Base-by-base conservation (phyloP, 1,140 invertebrate species). In the Pteromalus puparum region DNA sequence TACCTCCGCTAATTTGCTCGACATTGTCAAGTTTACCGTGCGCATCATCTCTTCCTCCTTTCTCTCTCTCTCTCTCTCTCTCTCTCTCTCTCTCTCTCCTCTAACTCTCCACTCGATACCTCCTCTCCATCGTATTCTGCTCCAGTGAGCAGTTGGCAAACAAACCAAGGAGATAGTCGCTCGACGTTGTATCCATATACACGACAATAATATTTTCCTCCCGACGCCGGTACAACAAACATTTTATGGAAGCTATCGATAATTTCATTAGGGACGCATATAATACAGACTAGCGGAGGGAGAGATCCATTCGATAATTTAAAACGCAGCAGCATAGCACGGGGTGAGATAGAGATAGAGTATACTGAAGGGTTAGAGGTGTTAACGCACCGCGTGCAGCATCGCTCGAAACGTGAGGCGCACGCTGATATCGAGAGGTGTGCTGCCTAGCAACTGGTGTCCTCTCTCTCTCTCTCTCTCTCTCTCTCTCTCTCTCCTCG, bases 381-480 rank as follows among this genome's bases (percentile, higher is more conserved):
- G 86, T n/a, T 61, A 61, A 61, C 15, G 21, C 53, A 85, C 83
- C 81, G 85, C 86, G 85, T 87, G 65, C 85, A 81, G 86, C 76
- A 88, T 87, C 86, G 80, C 89, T 89, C 90, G 83, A 88, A 87
- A 90, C 88, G 87, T 87, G 86, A 90, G 87, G 80, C 86, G 89
- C 88, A 88, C 86, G 87, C 86, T 87, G 90, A 91, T 88, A 87
- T 90, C 89, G 89, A 90, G 89, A 90, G 88, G 87, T 68, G 53
- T 86, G 90, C 91, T 92, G 90, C 91, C 90, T 92, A 92, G 91
- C 91, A 92, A 92, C 91, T 92, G 90, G 91, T 92, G 91, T 92
- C 89, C 90, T 90, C 24, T 26, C 67, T 70, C 28, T 24, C n/a
- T n/a, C n/a, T n/a, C n/a, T n/a, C n/a, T n/a, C n/a, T n/a, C n/a